Evolutionary conservation across 2,797 vertebrate species (phyloP), one percentile per base, ranked within the genome.

Genomic region (Hybognathus amarus): DNA sequence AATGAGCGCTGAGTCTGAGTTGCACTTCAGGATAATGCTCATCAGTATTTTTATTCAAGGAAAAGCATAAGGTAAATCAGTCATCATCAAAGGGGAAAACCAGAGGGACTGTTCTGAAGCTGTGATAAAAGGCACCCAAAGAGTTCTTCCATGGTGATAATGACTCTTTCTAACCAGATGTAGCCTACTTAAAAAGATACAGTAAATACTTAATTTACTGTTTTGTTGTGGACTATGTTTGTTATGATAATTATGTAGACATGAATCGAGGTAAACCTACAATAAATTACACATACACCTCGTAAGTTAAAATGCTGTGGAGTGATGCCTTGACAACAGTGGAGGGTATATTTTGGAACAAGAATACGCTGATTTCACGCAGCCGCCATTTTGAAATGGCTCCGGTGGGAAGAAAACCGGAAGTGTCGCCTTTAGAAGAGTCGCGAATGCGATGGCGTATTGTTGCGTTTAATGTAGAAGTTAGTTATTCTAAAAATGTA

Each of bases 1-100:
- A 82, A 82, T 74, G 80, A 64, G 59, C 9, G 13, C 8, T 63
- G 38, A 73, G 36, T 59, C 38, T 63, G 18, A 63, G 69, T 68
- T 64, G 59, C 30, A 77, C 40, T 77, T 47, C n/a, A 45, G 36
- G 38, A 27, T 77, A 27, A 77, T 54, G 70, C 27, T 74, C 47
- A 74, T 73, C 47, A 54, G 27, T 52, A 36, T 59, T 56, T 80
- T n/a, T 59, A 68, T 59, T 20, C 4, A 73, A 50, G 9, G 1
- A 52, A 52, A 73, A 52, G 42, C 36, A 10, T 66, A 38, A 52
- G n/a, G 18, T 59, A 76, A 56, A 7, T 11, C 20, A 56, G 47
- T 22, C 22, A 68, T 70, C 8, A 36, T 66, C 17, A 36, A n/a
- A 47, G 42, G 40, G n/a, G 66, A 15, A 61, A 59, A 8, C 30